These are phyloP conservation scores for Caenorhabditis sinica DNA, from an alignment of 2,888 invertebrate species.

Conservation along the genomic window DNA sequence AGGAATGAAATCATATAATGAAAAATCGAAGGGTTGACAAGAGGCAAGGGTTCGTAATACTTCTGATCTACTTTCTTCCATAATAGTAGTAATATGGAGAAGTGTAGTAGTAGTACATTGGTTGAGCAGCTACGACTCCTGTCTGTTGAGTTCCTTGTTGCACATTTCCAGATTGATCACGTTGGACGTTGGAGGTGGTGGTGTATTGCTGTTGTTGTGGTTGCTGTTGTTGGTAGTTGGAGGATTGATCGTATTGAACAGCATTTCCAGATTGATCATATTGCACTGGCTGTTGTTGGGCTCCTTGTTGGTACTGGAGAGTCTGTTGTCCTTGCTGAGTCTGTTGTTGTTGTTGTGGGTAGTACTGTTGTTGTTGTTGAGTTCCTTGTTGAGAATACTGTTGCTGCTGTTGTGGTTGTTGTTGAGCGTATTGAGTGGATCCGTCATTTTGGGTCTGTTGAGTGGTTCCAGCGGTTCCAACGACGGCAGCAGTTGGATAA, in stretches of 20 bases:
- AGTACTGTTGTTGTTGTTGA: constrained; percentile 41
- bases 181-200: constrained; percentile 4
- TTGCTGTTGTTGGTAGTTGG: constrained; percentile 12
- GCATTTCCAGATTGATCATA: constrained; percentile 53
- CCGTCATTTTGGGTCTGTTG: constrained; percentile 53
- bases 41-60: constrained; percentile 29
- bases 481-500: constrained; percentile 64
- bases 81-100: constrained; percentile 59
- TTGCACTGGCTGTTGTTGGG: constrained; percentile 58
- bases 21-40: constrained; percentile 16
- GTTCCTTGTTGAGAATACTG: constrained; percentile 49
- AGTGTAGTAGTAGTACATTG: constrained; percentile 60
- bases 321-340: constrained; percentile 39
- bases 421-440: constrained; percentile 38
- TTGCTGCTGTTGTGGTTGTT: constrained; percentile 38
- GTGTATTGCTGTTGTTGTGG: constrained; percentile 23
- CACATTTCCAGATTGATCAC: constrained; percentile 29
- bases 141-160: constrained; percentile 27
- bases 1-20: constrained; percentile 45
- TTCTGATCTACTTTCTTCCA: constrained; percentile 59
- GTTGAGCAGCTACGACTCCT: constrained; percentile 43
- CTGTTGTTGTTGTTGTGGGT: constrained; percentile 32
- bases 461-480: constrained; percentile 21
- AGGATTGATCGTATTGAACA: constrained; percentile 17
- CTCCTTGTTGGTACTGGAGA: constrained; percentile 47